Conservation (phyloP, 1,140 invertebrate species). For the Macrostomum lignano region DNA sequence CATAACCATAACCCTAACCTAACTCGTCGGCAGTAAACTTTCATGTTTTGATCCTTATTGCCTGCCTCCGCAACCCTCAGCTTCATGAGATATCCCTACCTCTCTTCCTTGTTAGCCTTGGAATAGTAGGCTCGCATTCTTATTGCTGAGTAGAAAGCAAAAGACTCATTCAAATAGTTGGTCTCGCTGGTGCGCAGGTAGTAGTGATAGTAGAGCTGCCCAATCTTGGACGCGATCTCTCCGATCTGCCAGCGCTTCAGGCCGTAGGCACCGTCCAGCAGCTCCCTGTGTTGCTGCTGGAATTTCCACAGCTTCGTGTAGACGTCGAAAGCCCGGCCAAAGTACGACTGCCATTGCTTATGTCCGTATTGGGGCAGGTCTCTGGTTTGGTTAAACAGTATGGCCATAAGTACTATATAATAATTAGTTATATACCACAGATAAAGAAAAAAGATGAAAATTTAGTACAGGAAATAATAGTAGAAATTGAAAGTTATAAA, state of each 20-base stretch:
- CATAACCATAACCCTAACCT: too few species aligned
- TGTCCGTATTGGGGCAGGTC: constrained; percentile 83
- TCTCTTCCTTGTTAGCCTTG: constrained; percentile 63
- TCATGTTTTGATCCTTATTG: background rate
- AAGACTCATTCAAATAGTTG: constrained; percentile 74
- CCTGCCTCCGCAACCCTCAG: background rate
- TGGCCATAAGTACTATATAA: too few species aligned
- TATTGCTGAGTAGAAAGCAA: constrained; percentile 80
- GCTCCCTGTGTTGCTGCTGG: constrained; percentile 69
- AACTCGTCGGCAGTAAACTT: too few species aligned
- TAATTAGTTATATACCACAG: too few species aligned
- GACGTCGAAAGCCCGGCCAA: constrained; percentile 80
- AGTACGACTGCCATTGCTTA: constrained; percentile 90
- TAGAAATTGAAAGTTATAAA: too few species aligned
- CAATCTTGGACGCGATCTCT: constrained; percentile 90
- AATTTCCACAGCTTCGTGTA: constrained; percentile 96
- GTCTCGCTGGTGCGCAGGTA: constrained; percentile 81
- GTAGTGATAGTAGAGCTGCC: constrained; percentile 91
- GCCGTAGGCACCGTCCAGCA: constrained; percentile 70
- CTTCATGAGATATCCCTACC: constrained; percentile 26
- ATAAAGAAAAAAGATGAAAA: too few species aligned
- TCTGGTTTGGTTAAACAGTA: too few species aligned
- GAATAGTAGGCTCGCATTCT: constrained; percentile 70
- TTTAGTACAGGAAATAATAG: too few species aligned
- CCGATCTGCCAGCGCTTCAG: constrained; percentile 92